Base-by-base conservation (phyloP, 2,797 vertebrate genomes). In the Ceyx erithaca region DNA sequence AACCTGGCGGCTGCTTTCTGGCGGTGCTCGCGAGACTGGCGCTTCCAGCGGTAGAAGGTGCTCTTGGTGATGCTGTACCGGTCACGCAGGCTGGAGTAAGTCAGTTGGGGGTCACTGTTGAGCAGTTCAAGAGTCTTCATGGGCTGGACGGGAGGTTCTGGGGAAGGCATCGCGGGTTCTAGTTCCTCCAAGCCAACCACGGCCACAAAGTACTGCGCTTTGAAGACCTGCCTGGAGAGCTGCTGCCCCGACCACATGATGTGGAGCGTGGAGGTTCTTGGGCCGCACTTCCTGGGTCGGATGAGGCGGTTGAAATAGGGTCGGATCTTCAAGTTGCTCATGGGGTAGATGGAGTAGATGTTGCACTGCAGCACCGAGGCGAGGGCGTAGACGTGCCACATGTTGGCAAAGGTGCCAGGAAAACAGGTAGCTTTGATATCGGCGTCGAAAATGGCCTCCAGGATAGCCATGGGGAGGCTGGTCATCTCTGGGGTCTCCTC, bases 391-490 rank as follows among this genome's bases (percentile, higher is more conserved):
- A 99, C 91, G 0, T 99, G 99, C 99, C 99, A 99, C 98, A 99
- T 99, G 90, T 99, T 99, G 69, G 99, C 98, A 82, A 98, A 99
- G 63, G 99, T 98, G 82, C 98, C 98, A 0, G 98, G 98, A 84
- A 99, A 99, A 97, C 99, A 99, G 49, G 98, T 99, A 5, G 99
- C 99, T 95, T 99, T 99, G 80, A 99, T 98, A 16, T 99, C 99
- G 0, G 98, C 99, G 22, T 99, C 99, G 1, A 99, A 99, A 80
- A 99, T 99, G 93, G 98, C 99, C 92, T 99, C 99, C 78, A 99
- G 95, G 17, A 99, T 98, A 13, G 98, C 90, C 31, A 97, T 97
- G 1, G 99, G 98, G 41, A 99, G 97, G 93, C 98, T 99, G 73
- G 98, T 98, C 98, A 99, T 99, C 92, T 98, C 98, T 0, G 98